Conservation (phyloP, 2,888 invertebrate genomes). For the Drosophila ezoana region DNA sequence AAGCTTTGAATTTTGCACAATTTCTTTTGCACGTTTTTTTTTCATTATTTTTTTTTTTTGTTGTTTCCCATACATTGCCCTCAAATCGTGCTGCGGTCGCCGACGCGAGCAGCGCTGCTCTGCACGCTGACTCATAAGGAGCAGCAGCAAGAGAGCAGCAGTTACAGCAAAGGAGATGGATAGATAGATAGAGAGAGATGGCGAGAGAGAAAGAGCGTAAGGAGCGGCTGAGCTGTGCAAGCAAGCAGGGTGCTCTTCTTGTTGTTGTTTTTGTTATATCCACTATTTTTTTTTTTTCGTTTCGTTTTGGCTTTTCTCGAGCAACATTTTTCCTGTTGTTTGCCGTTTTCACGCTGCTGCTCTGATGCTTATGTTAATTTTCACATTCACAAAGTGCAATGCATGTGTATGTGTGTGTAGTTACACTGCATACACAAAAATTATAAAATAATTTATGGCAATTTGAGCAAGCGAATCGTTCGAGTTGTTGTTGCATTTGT, state of each 20-base stretch:
- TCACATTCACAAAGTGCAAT: slow-evolving; percentile 54
- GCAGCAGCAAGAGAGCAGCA: slow-evolving; percentile 40
- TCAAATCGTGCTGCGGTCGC: slow-evolving; percentile 51
- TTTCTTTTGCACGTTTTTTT: slow-evolving; percentile 49
- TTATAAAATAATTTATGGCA: slow-evolving; percentile 77
- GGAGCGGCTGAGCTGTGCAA: slow-evolving; percentile 45
- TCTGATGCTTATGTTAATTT: slow-evolving; percentile 71
- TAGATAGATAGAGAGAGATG: slow-evolving; percentile 24
- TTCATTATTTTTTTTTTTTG: slow-evolving; percentile 16
- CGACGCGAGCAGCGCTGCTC: slow-evolving; percentile 42
- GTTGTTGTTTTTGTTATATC: slow-evolving; percentile 53
- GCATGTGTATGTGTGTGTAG: slow-evolving; percentile 15
- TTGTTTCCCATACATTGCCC: slow-evolving; percentile 62
- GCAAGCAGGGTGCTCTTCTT: slow-evolving; percentile 34
- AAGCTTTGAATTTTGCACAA: slow-evolving; percentile 58
- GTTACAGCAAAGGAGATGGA: slow-evolving; percentile 28
- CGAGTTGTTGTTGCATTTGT: slow-evolving; percentile 27
- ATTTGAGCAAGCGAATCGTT: slow-evolving; percentile 63
- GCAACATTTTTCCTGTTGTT: slow-evolving; percentile 47
- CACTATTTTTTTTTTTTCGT: slow-evolving; percentile 52
- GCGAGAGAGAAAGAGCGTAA: slow-evolving; percentile 24
- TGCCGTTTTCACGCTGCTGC: slow-evolving; percentile 34
- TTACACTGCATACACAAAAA: slow-evolving; percentile 63
- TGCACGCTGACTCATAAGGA: slow-evolving; percentile 62
- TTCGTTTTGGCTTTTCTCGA: slow-evolving; percentile 48